Evolutionary conservation across 2,797 vertebrate species (phyloP).

Genomic region (Gobionotothen gibberifrons): DNA sequence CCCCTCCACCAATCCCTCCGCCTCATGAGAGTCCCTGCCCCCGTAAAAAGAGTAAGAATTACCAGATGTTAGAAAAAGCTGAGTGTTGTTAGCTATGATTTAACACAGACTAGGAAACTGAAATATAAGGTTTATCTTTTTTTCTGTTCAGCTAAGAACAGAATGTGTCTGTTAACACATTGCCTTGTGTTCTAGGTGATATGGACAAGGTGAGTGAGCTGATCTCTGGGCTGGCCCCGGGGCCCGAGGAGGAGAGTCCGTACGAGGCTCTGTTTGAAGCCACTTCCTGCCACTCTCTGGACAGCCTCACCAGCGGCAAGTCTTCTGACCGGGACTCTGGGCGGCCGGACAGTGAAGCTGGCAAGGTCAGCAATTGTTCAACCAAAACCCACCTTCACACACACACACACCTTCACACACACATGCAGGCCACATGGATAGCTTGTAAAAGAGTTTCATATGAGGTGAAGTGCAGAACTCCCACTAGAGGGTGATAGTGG

Average conservation of each 20-base stretch:
- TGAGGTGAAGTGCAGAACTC: slow-evolving; percentile 24
- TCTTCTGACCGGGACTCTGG: slow-evolving; percentile 93
- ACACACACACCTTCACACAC: too few relatives aligned
- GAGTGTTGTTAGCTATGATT: background rate
- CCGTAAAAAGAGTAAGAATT: slow-evolving; percentile 75
- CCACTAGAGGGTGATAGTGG: slow-evolving; percentile 81
- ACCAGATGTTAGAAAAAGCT: background rate
- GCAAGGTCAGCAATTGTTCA: slow-evolving; percentile 74
- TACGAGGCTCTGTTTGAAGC: slow-evolving; percentile 95
- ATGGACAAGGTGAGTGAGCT: slow-evolving; percentile 89
- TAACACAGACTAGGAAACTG: background rate
- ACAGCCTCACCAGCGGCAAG: slow-evolving; percentile 93
- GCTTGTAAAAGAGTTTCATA: background rate
- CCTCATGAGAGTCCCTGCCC: slow-evolving; percentile 81
- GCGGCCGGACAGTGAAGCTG: slow-evolving; percentile 86
- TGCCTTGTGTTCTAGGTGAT: slow-evolving; percentile 76
- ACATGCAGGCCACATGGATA: background rate
- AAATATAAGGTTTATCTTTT: background rate
- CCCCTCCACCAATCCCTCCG: slow-evolving; percentile 82
- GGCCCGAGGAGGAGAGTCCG: slow-evolving; percentile 90
- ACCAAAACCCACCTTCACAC: background rate
- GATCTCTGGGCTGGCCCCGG: slow-evolving; percentile 85
- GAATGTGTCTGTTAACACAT: background rate
- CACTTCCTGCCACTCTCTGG: slow-evolving; percentile 94
- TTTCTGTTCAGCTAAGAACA: background rate